A percentile compares a stretch with the other conserved stretches of the same genome.
Conservation (phyloP, 2,888 invertebrate species). For the Rhamnusium bicolor region DNA sequence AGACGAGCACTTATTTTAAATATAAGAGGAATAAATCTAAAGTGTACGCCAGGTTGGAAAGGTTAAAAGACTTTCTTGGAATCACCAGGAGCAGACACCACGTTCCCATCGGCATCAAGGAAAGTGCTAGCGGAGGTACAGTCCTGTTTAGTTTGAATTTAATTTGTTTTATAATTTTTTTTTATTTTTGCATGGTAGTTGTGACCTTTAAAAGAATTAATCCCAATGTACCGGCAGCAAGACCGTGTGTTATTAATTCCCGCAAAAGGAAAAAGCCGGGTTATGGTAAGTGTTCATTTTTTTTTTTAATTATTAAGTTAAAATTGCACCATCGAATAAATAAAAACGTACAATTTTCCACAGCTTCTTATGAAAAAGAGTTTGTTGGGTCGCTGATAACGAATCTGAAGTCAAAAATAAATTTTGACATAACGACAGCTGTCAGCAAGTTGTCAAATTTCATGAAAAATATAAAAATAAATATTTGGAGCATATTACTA, state of each 20-base stretch:
- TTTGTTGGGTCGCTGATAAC: no score
- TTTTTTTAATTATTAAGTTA: no score
- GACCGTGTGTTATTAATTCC: conserved; percentile 48
- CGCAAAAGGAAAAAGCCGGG: conserved; percentile 85
- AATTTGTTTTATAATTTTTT: conserved; percentile 48
- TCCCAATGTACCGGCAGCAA: conserved; percentile 57
- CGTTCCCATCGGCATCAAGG: conserved; percentile 70
- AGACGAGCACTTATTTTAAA: conserved; percentile 55
- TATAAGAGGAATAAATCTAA: conserved; percentile 65
- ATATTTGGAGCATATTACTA: no score
- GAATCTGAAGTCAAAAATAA: no score
- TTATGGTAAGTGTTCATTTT: conserved; percentile 73
- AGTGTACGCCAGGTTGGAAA: conserved; percentile 67
- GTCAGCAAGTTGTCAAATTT: no score
- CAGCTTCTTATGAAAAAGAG: no score
- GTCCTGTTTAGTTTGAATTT: conserved; percentile 49
- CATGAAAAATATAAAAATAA: no score
- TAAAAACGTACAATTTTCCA: no score
- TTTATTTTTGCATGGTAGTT: conserved; percentile 74
- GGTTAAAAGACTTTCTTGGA: conserved; percentile 65
- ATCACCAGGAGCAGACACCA: conserved; percentile 64
- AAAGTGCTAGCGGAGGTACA: conserved; percentile 72
- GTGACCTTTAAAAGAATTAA: conserved; percentile 87
- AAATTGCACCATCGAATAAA: no score
- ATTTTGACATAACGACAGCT: no score